Evolutionary conservation across 2,888 invertebrate genomes (phyloP).

Genomic region (Abrostola tripartita): DNA sequence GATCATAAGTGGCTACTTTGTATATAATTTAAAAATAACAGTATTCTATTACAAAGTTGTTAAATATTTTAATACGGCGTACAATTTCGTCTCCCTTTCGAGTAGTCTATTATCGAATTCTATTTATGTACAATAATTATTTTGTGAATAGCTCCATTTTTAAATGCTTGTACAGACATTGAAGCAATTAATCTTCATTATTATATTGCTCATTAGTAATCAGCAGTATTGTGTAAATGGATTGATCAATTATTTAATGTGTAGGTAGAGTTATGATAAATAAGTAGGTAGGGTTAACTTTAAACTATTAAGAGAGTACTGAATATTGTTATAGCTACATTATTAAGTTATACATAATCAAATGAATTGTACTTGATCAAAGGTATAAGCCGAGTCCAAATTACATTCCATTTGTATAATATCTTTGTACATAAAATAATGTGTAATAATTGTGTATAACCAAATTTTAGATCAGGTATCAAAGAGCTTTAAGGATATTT

Average conservation of each 20-base stretch:
- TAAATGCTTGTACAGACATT: constrained; percentile 30
- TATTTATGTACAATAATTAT: constrained; percentile 41
- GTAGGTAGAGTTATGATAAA: constrained; percentile 68
- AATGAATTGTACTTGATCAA: constrained; percentile 72
- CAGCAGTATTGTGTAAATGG: constrained; percentile 79
- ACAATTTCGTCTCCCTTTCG: constrained; percentile 15
- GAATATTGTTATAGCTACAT: constrained; percentile 79
- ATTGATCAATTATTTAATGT: constrained; percentile 75
- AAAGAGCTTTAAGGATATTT: constrained; percentile 83
- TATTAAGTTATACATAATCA: constrained; percentile 72
- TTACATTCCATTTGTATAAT: constrained; percentile 85
- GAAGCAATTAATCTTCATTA: constrained; percentile 45
- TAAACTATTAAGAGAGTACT: constrained; percentile 81
- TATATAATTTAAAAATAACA: constrained; percentile 13
- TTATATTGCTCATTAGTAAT: constrained; percentile 74
- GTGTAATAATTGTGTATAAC: constrained; percentile 63
- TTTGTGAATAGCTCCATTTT: constrained; percentile 38
- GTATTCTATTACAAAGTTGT: constrained; percentile 7
- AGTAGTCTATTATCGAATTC: constrained; percentile 9
- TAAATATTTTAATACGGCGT: constrained; percentile 11
- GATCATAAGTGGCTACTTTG: constrained; percentile 4
- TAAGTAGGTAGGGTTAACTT: constrained; percentile 59
- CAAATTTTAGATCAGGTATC: constrained; percentile 74
- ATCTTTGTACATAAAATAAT: constrained; percentile 76
- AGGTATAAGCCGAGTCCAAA: constrained; percentile 82